These are phyloP conservation scores for Hypolimnas misippus DNA, from an alignment of 2,888 invertebrate genomes.

Conservation along the genomic window DNA sequence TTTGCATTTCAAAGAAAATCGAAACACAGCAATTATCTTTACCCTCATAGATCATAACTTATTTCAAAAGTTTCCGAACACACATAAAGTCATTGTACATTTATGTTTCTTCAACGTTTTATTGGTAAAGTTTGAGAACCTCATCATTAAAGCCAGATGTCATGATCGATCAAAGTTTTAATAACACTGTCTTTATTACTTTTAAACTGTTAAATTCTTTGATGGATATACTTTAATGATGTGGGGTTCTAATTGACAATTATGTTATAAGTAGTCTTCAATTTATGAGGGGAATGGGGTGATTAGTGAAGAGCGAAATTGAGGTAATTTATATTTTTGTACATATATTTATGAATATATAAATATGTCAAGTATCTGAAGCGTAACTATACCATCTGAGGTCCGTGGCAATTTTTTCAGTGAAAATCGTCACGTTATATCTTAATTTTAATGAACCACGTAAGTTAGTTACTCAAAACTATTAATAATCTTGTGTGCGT, in stretches of 20 bases:
- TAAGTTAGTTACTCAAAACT: no score
- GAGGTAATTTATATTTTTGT: neutral
- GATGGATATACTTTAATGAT: neutral
- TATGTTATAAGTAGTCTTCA: neutral
- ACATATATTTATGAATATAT: no score
- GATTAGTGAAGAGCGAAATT: neutral
- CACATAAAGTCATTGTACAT: conserved; percentile 6
- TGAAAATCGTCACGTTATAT: no score
- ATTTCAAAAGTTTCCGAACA: neutral
- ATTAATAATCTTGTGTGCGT: no score
- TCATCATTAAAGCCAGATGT: conserved; percentile 9
- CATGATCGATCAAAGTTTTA: conserved; percentile 11
- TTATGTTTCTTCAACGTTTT: conserved; percentile 10
- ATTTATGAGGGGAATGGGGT: neutral
- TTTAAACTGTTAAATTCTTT: conserved; percentile 3
- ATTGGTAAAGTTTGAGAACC: conserved; percentile 10
- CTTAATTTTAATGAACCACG: no score
- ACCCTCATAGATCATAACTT: neutral
- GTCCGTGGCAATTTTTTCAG: no score
- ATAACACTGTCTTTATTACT: conserved; percentile 5
- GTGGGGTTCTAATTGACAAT: neutral
- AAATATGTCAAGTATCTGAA: no score
- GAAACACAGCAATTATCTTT: neutral
- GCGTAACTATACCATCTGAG: no score
- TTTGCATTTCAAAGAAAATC: neutral